Conservation (phyloP, 2,113 vertebrate genomes). For the Ceyx margarethae region DNA sequence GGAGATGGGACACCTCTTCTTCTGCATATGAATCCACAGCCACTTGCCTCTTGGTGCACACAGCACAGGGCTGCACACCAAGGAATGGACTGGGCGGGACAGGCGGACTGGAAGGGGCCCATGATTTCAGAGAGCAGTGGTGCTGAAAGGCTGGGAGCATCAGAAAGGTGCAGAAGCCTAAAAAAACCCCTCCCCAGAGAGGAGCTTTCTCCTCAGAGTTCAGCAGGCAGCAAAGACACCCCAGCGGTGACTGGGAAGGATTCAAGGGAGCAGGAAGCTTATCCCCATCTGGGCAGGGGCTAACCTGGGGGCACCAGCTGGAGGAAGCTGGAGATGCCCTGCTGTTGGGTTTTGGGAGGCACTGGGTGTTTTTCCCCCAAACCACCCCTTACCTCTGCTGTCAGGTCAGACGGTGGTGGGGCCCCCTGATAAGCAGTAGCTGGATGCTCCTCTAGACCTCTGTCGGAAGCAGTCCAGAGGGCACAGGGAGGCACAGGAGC, state of each 20-base stretch:
- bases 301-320: fast-evolving
- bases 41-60: fast-evolving
- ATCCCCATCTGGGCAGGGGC: background rate
- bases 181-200: background rate
- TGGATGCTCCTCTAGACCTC: fast-evolving
- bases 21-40: fast-evolving
- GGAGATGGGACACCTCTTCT: background rate
- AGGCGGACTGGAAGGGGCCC: fast-evolving
- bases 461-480: fast-evolving
- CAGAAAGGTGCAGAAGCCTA: background rate
- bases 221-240: fast-evolving
- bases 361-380: fast-evolving
- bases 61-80: fast-evolving
- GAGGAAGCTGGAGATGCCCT: background rate
- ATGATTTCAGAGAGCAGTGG: fast-evolving
- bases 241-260: fast-evolving
- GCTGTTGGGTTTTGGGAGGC: background rate
- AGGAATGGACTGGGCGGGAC: fast-evolving
- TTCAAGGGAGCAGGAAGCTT: background rate
- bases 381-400: background rate
- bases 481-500: background rate
- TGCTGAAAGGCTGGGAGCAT: background rate
- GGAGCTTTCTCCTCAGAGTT: background rate
- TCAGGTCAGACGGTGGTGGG: background rate
- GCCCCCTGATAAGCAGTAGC: background rate